A percentile compares a stretch with the other conserved stretches of the same genome.
Conservation (phyloP, 2,888 invertebrate species). For the Cheilosia urbana region DNA sequence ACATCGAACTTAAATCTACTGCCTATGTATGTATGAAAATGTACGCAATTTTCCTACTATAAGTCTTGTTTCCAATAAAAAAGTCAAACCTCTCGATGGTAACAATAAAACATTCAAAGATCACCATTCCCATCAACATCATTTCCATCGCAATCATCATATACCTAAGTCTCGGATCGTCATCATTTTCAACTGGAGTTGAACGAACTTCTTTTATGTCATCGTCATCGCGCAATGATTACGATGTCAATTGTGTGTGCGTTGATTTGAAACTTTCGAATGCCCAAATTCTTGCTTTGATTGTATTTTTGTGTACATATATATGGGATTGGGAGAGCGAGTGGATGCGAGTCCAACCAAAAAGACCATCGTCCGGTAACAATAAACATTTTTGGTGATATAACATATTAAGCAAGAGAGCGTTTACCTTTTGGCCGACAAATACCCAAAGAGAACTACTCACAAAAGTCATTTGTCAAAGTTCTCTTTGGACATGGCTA, state of each 20-base stretch:
- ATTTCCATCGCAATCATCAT: slow-evolving; percentile 12
- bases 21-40: too few relatives aligned
- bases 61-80: neutral
- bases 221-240: slow-evolving; percentile 70
- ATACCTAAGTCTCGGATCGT: slow-evolving; percentile 9
- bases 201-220: slow-evolving; percentile 75
- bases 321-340: neutral
- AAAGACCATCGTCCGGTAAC: slow-evolving; percentile 56
- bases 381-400: slow-evolving; percentile 67
- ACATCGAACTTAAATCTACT: too few relatives aligned
- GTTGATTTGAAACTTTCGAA: slow-evolving; percentile 70
- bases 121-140: slow-evolving; percentile 28
- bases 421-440: slow-evolving; percentile 61
- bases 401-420: slow-evolving; percentile 72
- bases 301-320: slow-evolving; percentile 6
- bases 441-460: slow-evolving; percentile 50
- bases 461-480: slow-evolving; percentile 27
- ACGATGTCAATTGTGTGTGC: slow-evolving; percentile 65
- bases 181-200: slow-evolving; percentile 58
- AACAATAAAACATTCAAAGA: slow-evolving; percentile 34
- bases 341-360: slow-evolving; percentile 23
- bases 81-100: slow-evolving; percentile 7
- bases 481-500: slow-evolving; percentile 43
- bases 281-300: slow-evolving; percentile 32
- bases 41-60: too few relatives aligned